Conservation (phyloP, 2,113 vertebrate species). For the Antechinus flavipes region DNA sequence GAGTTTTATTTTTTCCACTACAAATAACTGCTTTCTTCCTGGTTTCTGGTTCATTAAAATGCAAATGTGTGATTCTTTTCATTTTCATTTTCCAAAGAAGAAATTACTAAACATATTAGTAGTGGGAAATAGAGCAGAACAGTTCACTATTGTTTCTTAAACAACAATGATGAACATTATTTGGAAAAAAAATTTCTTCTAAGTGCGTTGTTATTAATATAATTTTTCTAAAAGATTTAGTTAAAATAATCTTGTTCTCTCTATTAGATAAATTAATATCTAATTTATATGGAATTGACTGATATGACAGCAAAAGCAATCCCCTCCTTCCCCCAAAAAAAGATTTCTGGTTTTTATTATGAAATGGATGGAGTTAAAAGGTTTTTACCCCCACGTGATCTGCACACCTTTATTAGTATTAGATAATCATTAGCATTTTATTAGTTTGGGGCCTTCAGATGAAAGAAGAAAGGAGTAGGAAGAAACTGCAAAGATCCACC, state of each 20-base stretch:
- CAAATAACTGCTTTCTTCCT: slow-evolving; percentile 4
- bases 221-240: slow-evolving; percentile 34
- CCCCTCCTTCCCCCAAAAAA: background rate
- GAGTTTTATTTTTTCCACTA: background rate
- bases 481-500: too few species aligned
- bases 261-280: background rate
- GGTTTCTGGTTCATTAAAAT: slow-evolving; percentile 24
- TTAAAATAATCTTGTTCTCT: background rate
- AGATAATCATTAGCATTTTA: background rate
- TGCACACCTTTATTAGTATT: slow-evolving; percentile 41
- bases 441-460: background rate
- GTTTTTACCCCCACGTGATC: slow-evolving; percentile 3
- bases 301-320: background rate
- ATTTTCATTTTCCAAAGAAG: slow-evolving; percentile 38
- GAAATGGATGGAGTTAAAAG: slow-evolving; percentile 29
- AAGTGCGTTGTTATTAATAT: slow-evolving; percentile 11
- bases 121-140: slow-evolving; percentile 11
- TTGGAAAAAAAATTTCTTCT: slow-evolving; percentile 37
- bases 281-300: background rate
- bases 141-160: slow-evolving; percentile 30
- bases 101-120: background rate
- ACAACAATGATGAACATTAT: background rate
- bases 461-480: too few species aligned
- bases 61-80: slow-evolving; percentile 8
- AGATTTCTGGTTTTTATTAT: background rate